These are phyloP conservation scores for Anguilla obscura DNA, from an alignment of 2,797 vertebrate species.

Conservation along the genomic window DNA sequence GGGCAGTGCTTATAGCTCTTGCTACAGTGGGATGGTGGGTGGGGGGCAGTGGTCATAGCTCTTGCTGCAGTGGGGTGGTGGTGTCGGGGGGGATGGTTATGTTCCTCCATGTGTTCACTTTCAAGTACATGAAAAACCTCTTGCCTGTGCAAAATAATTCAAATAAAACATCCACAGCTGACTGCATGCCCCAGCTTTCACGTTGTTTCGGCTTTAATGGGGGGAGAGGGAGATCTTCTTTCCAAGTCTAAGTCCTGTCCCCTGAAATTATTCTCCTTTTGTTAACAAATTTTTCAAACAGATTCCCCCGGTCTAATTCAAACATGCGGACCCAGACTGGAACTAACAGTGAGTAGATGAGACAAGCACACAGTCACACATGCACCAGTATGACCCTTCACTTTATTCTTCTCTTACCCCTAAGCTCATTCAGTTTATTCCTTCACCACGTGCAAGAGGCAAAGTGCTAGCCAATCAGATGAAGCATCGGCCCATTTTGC, in stretches of 20 bases:
- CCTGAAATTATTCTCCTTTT: background rate
- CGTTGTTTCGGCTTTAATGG: background rate
- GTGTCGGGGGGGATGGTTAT: background rate
- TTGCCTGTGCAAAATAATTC: background rate
- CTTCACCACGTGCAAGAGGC: background rate
- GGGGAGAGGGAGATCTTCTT: background rate
- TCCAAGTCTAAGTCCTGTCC: background rate
- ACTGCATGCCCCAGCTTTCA: background rate
- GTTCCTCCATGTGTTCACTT: background rate
- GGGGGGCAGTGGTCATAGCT: background rate
- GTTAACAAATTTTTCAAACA: background rate
- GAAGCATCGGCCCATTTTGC: background rate
- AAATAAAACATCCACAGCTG: background rate
- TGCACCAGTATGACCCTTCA: background rate
- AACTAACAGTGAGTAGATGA: background rate
- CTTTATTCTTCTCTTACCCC: background rate
- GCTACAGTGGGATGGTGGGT: too few relatives aligned
- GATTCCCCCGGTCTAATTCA: background rate
- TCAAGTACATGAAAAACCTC: slow-evolving; percentile 17
- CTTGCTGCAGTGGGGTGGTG: background rate
- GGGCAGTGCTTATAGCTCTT: background rate
- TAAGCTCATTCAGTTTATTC: background rate
- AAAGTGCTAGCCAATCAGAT: background rate
- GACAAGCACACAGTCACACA: background rate
- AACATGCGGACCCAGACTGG: background rate